phyloP scores from a whole-genome alignment of 1,140 invertebrate genomes.

The Drosophila ogumai region DNA sequence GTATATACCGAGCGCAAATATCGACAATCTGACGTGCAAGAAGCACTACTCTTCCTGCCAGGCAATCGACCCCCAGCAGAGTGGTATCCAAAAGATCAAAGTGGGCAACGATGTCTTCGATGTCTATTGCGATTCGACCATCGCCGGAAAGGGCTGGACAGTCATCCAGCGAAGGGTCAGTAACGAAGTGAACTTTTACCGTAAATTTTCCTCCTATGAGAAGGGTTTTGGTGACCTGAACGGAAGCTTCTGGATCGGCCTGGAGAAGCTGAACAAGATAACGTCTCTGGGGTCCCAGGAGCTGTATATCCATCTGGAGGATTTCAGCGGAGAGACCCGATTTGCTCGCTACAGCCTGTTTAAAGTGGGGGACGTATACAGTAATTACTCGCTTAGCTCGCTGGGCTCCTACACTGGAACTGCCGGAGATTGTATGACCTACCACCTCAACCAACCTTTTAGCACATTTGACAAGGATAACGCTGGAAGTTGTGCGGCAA shows the following conservation, averaged over 20 bases:
- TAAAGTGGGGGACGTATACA: background rate
- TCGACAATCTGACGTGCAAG: background rate
- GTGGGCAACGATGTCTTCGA: background rate
- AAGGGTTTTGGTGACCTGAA: constrained; percentile 1
- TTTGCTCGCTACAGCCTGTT: background rate
- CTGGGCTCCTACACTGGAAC: background rate
- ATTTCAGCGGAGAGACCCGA: background rate
- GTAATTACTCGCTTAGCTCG: background rate
- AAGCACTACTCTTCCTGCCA: background rate
- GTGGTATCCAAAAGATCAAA: background rate
- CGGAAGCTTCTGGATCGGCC: background rate
- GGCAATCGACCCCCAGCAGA: background rate
- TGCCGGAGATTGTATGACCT: background rate
- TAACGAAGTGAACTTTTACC: constrained; percentile 1
- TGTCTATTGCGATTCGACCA: background rate
- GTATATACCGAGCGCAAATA: background rate
- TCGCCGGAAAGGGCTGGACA: background rate
- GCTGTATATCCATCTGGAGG: background rate
- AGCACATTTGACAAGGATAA: background rate
- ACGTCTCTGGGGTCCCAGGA: background rate
- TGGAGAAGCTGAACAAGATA: background rate
- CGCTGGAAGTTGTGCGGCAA: background rate
- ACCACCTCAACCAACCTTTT: background rate
- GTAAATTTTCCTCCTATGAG: background rate
- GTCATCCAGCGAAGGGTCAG: background rate